Base-by-base conservation (phyloP, 92 coral and sea anemone genomes). In the Porites cylindrica region DNA sequence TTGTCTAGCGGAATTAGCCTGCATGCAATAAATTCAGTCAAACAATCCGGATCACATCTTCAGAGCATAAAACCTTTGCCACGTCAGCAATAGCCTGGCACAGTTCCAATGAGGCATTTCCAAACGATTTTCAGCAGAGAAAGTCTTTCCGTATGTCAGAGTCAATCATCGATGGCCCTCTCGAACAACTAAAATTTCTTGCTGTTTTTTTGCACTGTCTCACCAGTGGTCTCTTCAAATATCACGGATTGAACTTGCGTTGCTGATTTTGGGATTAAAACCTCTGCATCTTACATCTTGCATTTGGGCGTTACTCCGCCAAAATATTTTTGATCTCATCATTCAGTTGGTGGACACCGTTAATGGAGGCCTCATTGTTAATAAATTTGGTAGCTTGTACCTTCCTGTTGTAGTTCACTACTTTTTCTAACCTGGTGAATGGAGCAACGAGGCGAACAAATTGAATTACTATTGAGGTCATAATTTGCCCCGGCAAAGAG, bases 11-110 rank as follows among this genome's bases (percentile, higher is more conserved):
- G 59, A 53, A 53, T 53, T 53, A 53, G 59, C 13, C 12, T 54
- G 14, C 60, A 54, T 0, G 60, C 60, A 54, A 54, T 13, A 54
- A 54, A 54, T 54, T 54, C 14, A 54, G 60, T 54, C 60, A 54
- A 54, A 8, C 60, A 54, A 8, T 54, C 60, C 10, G 60, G 60
- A 54, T 65, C 54, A 32, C 75, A 70, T 70, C 75, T 70, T 70
- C 75, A 70, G 75, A 70, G 52, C 75, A 70, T 70, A 70, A 70
- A 26, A 70, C 52, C 75, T 70, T 70, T 70, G 75, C 75, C 75
- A 70, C 75, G 24, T 70, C 75, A 26, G 75, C 75, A 70, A 70
- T 12, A 32, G 75, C 51, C 52, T 70, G 75, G 75, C 75, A 70
- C 51, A 70, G 38, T 70, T 23, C 24, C 54, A 70, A 12, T 70